A percentile compares a stretch with the other conserved stretches of the same genome.
Evolutionary conservation across 2,888 invertebrate species (phyloP).

Genomic region (Eupelmus urozonus): DNA sequence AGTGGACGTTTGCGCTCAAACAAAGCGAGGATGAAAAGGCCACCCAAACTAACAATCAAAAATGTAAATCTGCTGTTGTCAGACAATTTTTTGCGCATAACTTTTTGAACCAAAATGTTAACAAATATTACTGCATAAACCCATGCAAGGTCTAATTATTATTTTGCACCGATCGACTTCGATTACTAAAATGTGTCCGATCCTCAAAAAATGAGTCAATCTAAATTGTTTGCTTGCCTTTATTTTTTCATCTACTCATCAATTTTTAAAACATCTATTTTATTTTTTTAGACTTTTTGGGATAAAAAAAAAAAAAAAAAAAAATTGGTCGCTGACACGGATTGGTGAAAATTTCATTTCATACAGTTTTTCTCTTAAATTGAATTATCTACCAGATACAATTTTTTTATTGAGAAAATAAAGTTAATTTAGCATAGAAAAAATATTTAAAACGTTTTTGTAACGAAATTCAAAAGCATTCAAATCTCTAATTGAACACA

Average conservation of each 20-base stretch:
- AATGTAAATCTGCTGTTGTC: too few species aligned
- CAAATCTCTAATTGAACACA: too few species aligned
- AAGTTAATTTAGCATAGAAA: neutral
- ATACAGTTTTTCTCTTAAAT: neutral
- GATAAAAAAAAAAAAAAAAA: neutral
- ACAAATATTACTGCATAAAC: neutral
- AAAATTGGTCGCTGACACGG: neutral
- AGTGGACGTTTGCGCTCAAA: too few species aligned
- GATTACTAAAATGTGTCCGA: slow-evolving; percentile 27
- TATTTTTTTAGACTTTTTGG: neutral
- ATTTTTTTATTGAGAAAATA: neutral
- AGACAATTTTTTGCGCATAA: neutral
- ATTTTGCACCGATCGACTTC: slow-evolving; percentile 3
- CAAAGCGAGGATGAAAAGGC: too few species aligned
- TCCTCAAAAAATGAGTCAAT: slow-evolving; percentile 18
- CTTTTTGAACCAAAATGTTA: neutral
- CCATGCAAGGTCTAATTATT: slow-evolving; percentile 23
- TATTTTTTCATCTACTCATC: slow-evolving; percentile 13
- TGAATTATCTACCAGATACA: slow-evolving; percentile 2
- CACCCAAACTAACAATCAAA: too few species aligned
- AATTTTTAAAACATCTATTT: slow-evolving; percentile 36
- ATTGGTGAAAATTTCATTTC: slow-evolving; percentile 30
- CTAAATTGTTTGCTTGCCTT: slow-evolving; percentile 24
- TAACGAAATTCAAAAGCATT: too few species aligned
- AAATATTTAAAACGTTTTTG: neutral